Conservation (phyloP, 2,113 vertebrate species). For the Campylomormyrus numenius region DNA sequence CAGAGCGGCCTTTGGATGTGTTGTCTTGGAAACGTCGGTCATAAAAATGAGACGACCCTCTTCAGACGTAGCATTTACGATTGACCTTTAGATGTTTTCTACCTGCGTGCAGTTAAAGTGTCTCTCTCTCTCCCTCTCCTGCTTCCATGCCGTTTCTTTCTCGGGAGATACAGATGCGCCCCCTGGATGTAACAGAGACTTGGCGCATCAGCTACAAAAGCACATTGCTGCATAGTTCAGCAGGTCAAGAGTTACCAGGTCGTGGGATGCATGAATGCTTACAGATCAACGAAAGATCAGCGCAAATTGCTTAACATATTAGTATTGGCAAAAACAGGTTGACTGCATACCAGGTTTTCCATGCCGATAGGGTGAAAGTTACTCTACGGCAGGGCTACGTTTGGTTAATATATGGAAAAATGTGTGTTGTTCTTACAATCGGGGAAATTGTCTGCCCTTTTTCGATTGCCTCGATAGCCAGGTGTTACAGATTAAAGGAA, state of each 20-base stretch:
- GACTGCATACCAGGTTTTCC: background rate
- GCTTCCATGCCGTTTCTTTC: background rate
- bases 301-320: background rate
- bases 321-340: background rate
- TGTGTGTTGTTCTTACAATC: background rate
- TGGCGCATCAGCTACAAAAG: background rate
- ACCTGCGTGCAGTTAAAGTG: background rate
- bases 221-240: background rate
- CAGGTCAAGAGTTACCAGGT: background rate
- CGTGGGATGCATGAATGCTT: background rate
- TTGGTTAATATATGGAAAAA: background rate
- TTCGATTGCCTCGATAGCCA: background rate
- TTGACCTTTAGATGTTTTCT: background rate
- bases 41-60: background rate
- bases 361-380: background rate
- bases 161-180: background rate
- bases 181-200: background rate
- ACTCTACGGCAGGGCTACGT: background rate
- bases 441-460: background rate
- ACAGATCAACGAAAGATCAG: background rate
- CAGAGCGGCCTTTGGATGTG: constrained; percentile 4
- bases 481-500: background rate
- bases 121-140: background rate
- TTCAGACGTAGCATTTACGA: background rate
- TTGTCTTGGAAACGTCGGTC: background rate